Base-by-base conservation (phyloP, 2,113 vertebrate genomes). In the Grus americana region DNA sequence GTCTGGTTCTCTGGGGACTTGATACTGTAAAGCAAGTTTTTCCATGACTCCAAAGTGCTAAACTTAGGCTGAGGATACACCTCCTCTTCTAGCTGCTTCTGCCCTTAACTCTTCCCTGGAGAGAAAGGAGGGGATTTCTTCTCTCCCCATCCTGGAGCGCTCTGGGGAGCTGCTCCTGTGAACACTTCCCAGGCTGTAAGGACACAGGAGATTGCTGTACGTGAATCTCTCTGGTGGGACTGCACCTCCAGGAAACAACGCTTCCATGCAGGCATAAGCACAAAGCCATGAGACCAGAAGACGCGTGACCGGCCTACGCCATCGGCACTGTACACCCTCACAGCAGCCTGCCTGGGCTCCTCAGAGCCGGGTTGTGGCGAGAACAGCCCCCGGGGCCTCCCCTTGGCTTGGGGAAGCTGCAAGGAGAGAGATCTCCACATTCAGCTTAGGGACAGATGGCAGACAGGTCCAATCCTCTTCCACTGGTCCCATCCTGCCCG, bases 241-340 rank as follows among this genome's bases (percentile, higher is more conserved):
- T 59, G 24, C 0, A 0, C n/a, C 84, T 44, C 44, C 59, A 66
- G 57, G 57, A 61, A 66, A 26, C 32, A 68, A 15, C 0, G 0
- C 15, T 15, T 44, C 47, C 34, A 54, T 6, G 36, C 24, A 58
- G 66, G 12, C 20, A 15, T 15, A 36, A 46, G 66, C 29, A 71
- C 29, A 49, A 49, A 74, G 44, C 27, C 42, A 6, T 2, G 12
- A 62, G 32, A 58, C 36, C 40, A 81, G 75, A 23, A 79, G 52
- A 36, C 23, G 49, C 34, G 24, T 27, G 66, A 49, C 13, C 68
- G 68, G 32, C 68, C 3, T 0, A 18, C 0, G 2, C 42, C 71
- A 46, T 0, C 0, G 0, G 30, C 27, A n/a, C 2, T 42, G 71
- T 4, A 15, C 40, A 44, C 26, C 26, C 63, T 47, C 50, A 4